Base-by-base conservation (phyloP, 2,113 vertebrate genomes). In the Alligator mississippiensis region DNA sequence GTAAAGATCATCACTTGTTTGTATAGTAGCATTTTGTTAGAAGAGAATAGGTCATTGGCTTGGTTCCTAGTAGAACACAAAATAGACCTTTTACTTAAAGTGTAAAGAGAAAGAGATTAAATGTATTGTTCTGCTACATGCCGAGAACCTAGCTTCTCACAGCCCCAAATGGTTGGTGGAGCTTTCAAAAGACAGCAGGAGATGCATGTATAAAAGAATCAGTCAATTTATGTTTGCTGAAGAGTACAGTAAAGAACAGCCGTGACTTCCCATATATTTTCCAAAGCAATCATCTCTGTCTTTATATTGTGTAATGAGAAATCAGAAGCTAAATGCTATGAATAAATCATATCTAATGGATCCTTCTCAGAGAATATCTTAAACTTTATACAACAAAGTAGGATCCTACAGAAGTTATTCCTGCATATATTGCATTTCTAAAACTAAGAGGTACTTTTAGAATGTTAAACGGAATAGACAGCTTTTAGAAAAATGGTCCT, bases 71-170 rank as follows among this genome's bases (percentile, higher is more conserved):
- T 3, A n/a, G 77, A 94, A 90, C 38, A 87, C 85, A 90, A 68
- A 70, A 93, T 94, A 0, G 12, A 83, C 89, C 80, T 74, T 96
- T 83, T 93, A 94, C 94, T 95, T 96, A 95, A 93, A 95, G 34
- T 58, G 47, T 14, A 80, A 79, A 60, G 74, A 95, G 60, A 82
- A 92, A 92, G 88, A 93, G 92, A 96, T 82, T 79, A 94, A 93
- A 95, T 95, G 92, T 95, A 95, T 89, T 96, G 90, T 87, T 94
- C 94, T 91, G 93, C 84, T 93, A 90, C 95, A 89, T 79, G 93
- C 91, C 92, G 95, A 90, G 95, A 95, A 66, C 90, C 82, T 92
- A 81, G 88, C 96, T 95, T 96, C 84, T 96, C 96, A 97, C 28
- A 87, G 74, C 90, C 74, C 86, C 87, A 80, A 62, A 82, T 0